These are phyloP conservation scores for Brachystomella parvula DNA, from an alignment of 1,140 invertebrate genomes.

Conservation along the genomic window DNA sequence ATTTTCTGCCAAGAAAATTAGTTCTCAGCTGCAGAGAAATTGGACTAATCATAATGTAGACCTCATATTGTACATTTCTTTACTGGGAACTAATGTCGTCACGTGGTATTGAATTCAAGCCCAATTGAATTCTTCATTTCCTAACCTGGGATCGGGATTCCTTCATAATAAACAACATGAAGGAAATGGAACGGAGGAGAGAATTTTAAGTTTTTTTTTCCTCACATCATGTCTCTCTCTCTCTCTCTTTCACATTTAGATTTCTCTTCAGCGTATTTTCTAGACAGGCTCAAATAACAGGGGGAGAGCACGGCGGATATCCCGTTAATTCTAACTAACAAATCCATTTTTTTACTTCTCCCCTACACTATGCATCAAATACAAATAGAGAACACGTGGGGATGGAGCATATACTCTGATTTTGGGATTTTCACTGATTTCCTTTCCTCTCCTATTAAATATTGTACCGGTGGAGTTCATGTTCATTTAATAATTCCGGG, in stretches of 20 bases:
- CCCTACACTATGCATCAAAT: neutral
- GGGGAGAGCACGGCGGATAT: neutral
- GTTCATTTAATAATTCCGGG: neutral
- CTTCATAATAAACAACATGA: too few relatives aligned
- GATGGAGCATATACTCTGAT: neutral
- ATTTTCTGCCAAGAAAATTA: too few relatives aligned
- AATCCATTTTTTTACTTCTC: neutral
- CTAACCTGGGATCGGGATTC: too few relatives aligned
- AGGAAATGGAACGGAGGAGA: too few relatives aligned
- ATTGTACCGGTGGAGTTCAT: conserved; percentile 4
- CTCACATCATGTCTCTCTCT: neutral
- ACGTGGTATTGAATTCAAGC: too few relatives aligned
- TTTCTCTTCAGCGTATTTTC: neutral
- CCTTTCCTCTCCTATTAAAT: neutral
- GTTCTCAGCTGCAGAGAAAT: too few relatives aligned
- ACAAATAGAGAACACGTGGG: neutral
- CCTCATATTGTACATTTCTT: too few relatives aligned
- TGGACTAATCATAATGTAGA: too few relatives aligned
- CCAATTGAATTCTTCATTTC: too few relatives aligned
- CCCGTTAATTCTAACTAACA: neutral
- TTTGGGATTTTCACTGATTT: neutral
- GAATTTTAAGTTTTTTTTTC: too few relatives aligned
- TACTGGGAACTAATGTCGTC: too few relatives aligned
- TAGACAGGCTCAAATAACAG: neutral
- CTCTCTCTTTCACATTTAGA: neutral